These are phyloP conservation scores for Cuculus canorus DNA, from an alignment of 2,797 vertebrate species.

Conservation along the genomic window DNA sequence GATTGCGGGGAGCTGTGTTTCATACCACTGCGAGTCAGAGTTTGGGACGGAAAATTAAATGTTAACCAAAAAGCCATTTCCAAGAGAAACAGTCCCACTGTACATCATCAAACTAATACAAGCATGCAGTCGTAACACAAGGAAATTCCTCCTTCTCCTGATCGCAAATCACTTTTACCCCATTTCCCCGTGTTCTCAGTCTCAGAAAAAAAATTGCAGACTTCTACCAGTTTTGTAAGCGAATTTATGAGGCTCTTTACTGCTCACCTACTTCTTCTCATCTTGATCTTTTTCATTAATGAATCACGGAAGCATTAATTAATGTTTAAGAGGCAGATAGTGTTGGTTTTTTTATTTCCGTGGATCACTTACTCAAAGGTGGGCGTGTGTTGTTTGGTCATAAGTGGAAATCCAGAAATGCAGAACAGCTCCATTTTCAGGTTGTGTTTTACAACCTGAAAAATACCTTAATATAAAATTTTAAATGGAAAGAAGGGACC, in stretches of 20 bases:
- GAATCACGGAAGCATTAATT: neutral
- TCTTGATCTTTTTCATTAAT: neutral
- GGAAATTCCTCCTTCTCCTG: conserved; percentile 12
- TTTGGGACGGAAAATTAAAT: conserved; percentile 51
- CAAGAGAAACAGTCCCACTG: conserved; percentile 39
- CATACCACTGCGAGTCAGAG: neutral
- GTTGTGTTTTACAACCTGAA: neutral
- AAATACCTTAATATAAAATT: neutral
- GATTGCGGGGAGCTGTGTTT: neutral
- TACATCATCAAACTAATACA: conserved; percentile 41
- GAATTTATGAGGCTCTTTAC: conserved; percentile 4
- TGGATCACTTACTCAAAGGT: conserved; percentile 1
- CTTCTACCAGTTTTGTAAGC: neutral
- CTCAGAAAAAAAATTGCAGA: neutral
- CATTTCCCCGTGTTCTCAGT: neutral
- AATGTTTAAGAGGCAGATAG: neutral
- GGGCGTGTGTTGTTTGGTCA: neutral
- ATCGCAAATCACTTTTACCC: conserved; percentile 8
- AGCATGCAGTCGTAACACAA: conserved; percentile 1
- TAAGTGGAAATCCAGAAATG: neutral
- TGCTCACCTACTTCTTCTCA: neutral
- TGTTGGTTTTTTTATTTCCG: neutral
- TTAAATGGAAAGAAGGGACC: neutral
- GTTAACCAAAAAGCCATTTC: conserved; percentile 51
- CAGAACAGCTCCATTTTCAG: neutral